Base-by-base conservation (phyloP, 2,888 invertebrate species). In the Tenthredo distinguenda region DNA sequence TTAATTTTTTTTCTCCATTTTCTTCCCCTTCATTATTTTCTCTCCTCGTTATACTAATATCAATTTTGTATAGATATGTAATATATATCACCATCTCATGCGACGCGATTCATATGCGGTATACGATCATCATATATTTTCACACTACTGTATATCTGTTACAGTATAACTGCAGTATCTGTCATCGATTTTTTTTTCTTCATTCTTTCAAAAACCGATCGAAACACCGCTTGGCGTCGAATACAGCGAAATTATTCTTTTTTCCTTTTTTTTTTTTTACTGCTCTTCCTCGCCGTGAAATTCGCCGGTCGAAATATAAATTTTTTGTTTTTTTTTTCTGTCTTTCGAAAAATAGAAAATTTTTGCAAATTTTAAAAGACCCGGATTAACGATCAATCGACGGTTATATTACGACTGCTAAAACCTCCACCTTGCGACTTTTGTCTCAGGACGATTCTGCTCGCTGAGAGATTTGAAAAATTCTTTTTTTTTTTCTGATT, bases 101-200 rank as follows among this genome's bases (percentile, higher is more conserved):
- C 47, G 12, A 47, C 15, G 12, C 15, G 12, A 43, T 43, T 43
- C 43, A 43, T 21, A 58, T 7, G 21, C 18, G 18, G 0, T 21
- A 58, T 21, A 58, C 21, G 21, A 58, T 26, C 26, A 62, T 62
- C 62, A 62, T 62, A 55, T 88, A 87, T 87, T 88, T 26, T 62
- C 26, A 21, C 21, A 10, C n/a, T 26, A 62, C n/a, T 21, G 26
- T 26, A 26, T 26, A 26, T 26, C 62, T 26, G 2, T 47, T 47
- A 47, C 12, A 47, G 15, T 21, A 21, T n/a, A n/a, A 21, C 26
- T 62, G 84, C 62, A 62, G 62, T 26, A 18, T 62, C 87, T 87
- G 86, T 87, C 87, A 87, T 86, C 76, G 71, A 85, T 84, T 86
- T 84, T 85, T 86, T 85, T 85, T 68, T 85, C 72, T 83, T 43